Conservation (phyloP, 2,888 invertebrate species). For the Synergus gifuensis region DNA sequence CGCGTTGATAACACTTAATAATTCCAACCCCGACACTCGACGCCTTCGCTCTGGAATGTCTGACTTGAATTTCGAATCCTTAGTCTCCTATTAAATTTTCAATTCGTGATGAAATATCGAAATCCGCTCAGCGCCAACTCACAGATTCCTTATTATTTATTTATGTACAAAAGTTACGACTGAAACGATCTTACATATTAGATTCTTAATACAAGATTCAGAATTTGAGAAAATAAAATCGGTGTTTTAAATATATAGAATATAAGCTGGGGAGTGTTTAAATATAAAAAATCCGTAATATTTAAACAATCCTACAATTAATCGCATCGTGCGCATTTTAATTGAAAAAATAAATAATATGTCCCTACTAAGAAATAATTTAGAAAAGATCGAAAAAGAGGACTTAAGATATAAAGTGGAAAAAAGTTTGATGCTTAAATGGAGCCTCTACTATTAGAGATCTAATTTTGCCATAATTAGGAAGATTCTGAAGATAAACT, state of each 20-base stretch:
- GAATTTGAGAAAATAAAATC: neutral
- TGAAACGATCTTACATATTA: neutral
- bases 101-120: neutral
- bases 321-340: neutral
- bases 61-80: conserved; percentile 30
- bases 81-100: neutral
- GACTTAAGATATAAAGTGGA: neutral
- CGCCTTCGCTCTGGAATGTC: conserved; percentile 36
- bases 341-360: conserved; percentile 33
- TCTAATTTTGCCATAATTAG: conserved; percentile 32
- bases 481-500: conserved; percentile 11
- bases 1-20: conserved; percentile 21
- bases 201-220: neutral
- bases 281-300: neutral
- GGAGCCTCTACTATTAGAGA: conserved; percentile 9
- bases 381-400: conserved; percentile 13
- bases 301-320: neutral
- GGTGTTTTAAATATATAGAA: neutral
- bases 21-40: conserved; percentile 17
- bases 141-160: conserved; percentile 17
- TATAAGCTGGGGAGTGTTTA: neutral
- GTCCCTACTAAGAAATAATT: conserved; percentile 12
- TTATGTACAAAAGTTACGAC: conserved; percentile 25
- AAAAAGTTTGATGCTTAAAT: conserved; percentile 1
- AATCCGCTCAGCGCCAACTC: conserved; percentile 33